phyloP scores from a whole-genome alignment of 2,888 invertebrate genomes.

The Nasonovia ribisnigri region DNA sequence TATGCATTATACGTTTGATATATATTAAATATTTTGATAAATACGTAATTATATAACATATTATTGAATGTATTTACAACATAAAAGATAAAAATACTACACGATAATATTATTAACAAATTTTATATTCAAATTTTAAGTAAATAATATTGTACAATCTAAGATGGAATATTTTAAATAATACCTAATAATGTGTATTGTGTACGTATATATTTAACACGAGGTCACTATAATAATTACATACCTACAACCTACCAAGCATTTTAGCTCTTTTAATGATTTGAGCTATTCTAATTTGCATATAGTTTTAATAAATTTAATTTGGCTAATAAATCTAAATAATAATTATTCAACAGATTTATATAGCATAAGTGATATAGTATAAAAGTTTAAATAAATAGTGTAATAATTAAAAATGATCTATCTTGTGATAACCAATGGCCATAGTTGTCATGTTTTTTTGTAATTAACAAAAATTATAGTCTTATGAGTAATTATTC shows the following conservation, averaged over 20 bases:
- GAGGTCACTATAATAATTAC: neutral
- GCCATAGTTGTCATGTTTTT: neutral
- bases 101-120: neutral
- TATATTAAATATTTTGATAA: conserved; percentile 21
- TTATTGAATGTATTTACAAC: conserved; percentile 52
- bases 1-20: neutral
- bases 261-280: neutral
- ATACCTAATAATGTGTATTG: neutral
- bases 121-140: neutral
- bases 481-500: neutral
- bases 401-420: neutral
- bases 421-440: neutral
- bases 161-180: neutral
- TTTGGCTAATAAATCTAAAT: neutral
- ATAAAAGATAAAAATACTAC: neutral
- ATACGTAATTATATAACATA: conserved; percentile 43
- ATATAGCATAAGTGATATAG: neutral
- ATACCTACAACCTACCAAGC: neutral
- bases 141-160: neutral
- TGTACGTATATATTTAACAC: neutral
- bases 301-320: neutral
- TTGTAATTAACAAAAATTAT: neutral
- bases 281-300: neutral
- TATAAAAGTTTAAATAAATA: neutral
- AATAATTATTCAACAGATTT: neutral